Percentiles rank a stretch among this genome's conserved stretches.
Conservation (phyloP, 64 coral and sea anemone species). For the Montipora sp. region DNA sequence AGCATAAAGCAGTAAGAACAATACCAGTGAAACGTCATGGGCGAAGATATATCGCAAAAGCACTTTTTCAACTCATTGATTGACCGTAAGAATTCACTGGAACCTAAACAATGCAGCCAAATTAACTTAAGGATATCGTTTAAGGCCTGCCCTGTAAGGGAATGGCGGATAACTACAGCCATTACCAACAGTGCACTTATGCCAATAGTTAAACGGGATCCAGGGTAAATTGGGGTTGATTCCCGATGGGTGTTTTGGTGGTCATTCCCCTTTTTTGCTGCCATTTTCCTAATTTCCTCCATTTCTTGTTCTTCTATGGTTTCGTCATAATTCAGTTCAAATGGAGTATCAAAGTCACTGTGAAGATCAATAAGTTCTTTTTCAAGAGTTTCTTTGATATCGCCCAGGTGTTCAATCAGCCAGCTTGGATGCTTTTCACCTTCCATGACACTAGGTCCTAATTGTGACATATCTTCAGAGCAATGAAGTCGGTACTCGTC, state of each 20-base stretch:
- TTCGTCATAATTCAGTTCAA: constrained; percentile 10
- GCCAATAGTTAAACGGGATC: not conserved
- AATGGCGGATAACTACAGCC: constrained; percentile 39
- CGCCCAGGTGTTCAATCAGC: not conserved
- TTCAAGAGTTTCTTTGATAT: not conserved
- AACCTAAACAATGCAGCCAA: constrained; percentile 12
- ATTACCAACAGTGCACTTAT: constrained; percentile 1
- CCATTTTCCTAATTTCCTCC: not conserved
- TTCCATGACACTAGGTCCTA: not conserved
- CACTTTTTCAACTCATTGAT: constrained; percentile 33
- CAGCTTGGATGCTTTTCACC: constrained; percentile 1
- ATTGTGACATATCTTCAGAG: not conserved
- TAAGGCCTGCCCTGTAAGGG: constrained; percentile 31
- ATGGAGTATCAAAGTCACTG: not conserved
- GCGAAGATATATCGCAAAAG: constrained; percentile 23
- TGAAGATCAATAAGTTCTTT: constrained; percentile 1
- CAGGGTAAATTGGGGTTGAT: not conserved
- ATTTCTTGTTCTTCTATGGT: not conserved
- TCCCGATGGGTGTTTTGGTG: not conserved
- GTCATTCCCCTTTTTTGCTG: not conserved
- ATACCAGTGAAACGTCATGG: constrained; percentile 11
- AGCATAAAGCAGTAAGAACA: not conserved
- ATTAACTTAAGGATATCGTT: constrained; percentile 48
- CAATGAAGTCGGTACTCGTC: not conserved
- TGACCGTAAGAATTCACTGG: not conserved